These are phyloP conservation scores for Bembecia ichneumoniformis DNA, from an alignment of 2,888 invertebrate species.

Conservation along the genomic window DNA sequence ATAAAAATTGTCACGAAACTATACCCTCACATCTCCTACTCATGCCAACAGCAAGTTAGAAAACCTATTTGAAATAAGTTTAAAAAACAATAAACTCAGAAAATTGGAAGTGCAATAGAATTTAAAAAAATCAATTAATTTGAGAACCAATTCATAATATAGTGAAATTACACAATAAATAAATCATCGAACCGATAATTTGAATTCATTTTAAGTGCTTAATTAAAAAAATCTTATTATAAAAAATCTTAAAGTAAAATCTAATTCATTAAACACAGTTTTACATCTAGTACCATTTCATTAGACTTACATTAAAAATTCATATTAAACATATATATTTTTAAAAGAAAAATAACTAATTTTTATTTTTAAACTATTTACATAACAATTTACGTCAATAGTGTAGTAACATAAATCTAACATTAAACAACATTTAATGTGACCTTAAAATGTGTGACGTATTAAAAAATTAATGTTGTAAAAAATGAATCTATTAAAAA, in stretches of 20 bases:
- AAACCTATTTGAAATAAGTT: too few species aligned
- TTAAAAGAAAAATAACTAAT: slow-evolving; percentile 23
- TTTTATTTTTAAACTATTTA: slow-evolving; percentile 39
- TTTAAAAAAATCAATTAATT: too few species aligned
- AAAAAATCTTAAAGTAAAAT: not conserved
- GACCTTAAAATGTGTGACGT: slow-evolving; percentile 17
- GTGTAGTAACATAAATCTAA: slow-evolving; percentile 41
- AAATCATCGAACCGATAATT: too few species aligned
- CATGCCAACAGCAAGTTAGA: too few species aligned
- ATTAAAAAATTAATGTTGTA: slow-evolving; percentile 20
- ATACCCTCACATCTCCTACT: too few species aligned
- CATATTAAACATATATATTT: slow-evolving; percentile 27
- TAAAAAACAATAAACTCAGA: too few species aligned
- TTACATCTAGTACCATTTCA: slow-evolving; percentile 30
- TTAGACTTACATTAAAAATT: slow-evolving; percentile 32
- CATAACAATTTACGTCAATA: slow-evolving; percentile 55
- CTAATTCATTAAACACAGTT: not conserved
- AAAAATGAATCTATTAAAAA: not conserved
- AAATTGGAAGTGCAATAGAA: too few species aligned
- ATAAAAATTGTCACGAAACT: too few species aligned
- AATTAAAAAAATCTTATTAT: not conserved
- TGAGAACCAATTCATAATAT: too few species aligned
- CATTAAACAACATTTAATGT: slow-evolving; percentile 45
- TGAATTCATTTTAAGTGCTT: too few species aligned
- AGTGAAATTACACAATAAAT: too few species aligned